These are phyloP conservation scores for Odontamblyopus lacepedii DNA, from an alignment of 2,797 vertebrate genomes.

Conservation along the genomic window DNA sequence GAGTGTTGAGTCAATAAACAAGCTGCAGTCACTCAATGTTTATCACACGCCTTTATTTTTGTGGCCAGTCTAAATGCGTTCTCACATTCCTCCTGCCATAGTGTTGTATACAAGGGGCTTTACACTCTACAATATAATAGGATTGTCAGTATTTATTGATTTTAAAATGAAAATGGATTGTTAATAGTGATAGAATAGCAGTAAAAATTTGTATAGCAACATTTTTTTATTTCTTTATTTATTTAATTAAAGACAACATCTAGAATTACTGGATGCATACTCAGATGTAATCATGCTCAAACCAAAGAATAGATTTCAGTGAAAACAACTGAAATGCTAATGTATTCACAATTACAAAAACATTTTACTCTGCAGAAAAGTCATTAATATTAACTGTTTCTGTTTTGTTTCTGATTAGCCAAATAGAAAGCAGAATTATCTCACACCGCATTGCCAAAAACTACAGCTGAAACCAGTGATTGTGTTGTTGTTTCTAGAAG, in stretches of 20 bases:
- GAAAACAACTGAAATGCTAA: not conserved
- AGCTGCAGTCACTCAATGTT: slow-evolving; percentile 1
- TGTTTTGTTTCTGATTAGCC: not conserved
- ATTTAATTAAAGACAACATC: not conserved
- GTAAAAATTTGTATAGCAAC: not conserved
- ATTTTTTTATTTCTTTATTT: not conserved
- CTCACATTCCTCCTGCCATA: not conserved
- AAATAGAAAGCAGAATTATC: too few relatives aligned
- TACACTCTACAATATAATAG: not conserved
- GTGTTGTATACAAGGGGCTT: not conserved
- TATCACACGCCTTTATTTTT: not conserved
- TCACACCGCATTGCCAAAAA: not conserved
- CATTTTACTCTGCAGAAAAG: too few relatives aligned
- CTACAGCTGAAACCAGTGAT: not conserved
- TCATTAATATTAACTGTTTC: not conserved
- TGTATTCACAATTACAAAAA: not conserved
- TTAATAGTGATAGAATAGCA: not conserved
- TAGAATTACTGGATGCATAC: not conserved
- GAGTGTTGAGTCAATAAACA: slow-evolving; percentile 61
- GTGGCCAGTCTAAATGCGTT: not conserved
- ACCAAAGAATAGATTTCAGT: not conserved
- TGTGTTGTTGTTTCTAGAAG: not conserved
- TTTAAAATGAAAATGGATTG: not conserved
- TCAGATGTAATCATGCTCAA: not conserved
- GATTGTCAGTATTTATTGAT: not conserved